Evolutionary conservation across 2,888 invertebrate genomes (phyloP).

Genomic region (Pachliopta kotzebuea): DNA sequence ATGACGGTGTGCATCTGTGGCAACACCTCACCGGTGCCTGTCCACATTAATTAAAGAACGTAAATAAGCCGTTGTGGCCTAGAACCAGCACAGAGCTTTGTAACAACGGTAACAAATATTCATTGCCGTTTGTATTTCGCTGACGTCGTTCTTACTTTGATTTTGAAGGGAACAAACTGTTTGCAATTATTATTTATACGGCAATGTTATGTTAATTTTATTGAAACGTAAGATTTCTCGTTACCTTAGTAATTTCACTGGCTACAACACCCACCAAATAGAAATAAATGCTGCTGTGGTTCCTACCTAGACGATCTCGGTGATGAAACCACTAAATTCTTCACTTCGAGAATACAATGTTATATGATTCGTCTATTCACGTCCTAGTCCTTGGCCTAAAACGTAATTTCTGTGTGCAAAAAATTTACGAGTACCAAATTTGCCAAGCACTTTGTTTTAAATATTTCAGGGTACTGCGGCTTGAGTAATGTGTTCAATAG

Average conservation of each 20-base stretch:
- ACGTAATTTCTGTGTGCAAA: constrained; percentile 13
- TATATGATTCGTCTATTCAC: not conserved
- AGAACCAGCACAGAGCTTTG: constrained; percentile 24
- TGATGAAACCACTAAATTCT: too few relatives aligned
- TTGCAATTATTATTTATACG: too few relatives aligned
- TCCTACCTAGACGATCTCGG: too few relatives aligned
- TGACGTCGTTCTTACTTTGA: not conserved
- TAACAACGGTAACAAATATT: not conserved
- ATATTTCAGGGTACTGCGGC: constrained; percentile 10
- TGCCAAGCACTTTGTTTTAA: constrained; percentile 14
- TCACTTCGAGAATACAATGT: too few relatives aligned
- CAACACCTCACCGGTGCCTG: constrained; percentile 3
- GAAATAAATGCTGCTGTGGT: too few relatives aligned
- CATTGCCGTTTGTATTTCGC: not conserved
- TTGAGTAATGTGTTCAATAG: constrained; percentile 14
- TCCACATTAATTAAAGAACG: constrained; percentile 12
- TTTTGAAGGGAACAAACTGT: not conserved
- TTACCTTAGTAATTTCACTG: too few relatives aligned
- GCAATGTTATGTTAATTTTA: too few relatives aligned
- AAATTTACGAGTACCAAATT: constrained; percentile 21
- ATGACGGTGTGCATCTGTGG: constrained; percentile 20
- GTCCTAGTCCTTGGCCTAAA: constrained; percentile 21
- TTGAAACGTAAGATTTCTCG: too few relatives aligned
- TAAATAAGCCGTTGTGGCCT: constrained; percentile 21
- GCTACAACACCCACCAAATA: too few relatives aligned